These are phyloP conservation scores for Drosophila chauvacae DNA, from an alignment of 1,140 invertebrate species.

Conservation along the genomic window DNA sequence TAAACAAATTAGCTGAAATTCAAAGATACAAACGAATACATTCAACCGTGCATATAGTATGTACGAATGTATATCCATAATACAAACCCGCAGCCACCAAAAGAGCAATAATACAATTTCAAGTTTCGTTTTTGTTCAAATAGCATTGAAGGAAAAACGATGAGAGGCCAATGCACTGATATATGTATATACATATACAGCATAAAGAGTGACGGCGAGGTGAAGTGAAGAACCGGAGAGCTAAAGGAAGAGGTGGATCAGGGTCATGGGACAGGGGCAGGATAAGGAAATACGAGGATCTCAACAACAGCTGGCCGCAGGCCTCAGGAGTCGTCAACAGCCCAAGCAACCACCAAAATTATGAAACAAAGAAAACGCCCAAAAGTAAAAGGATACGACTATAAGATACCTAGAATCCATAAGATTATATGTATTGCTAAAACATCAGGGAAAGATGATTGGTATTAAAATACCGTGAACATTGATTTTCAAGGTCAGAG, in stretches of 20 bases:
- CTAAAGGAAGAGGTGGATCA: slow-evolving; percentile 5
- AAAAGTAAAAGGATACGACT: slow-evolving; percentile 7
- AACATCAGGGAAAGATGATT: background rate
- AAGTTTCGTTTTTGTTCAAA: slow-evolving; percentile 76
- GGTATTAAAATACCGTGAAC: too few species aligned
- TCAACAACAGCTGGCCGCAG: slow-evolving; percentile 70
- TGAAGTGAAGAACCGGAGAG: slow-evolving; percentile 39
- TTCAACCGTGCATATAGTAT: slow-evolving; percentile 32
- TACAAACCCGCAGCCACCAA: slow-evolving; percentile 30
- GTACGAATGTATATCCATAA: slow-evolving; percentile 9
- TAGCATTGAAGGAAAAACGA: slow-evolving; percentile 72
- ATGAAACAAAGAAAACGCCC: slow-evolving; percentile 13
- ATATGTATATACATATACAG: background rate
- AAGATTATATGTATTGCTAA: background rate
- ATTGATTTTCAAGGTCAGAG: background rate
- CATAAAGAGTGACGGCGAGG: slow-evolving; percentile 11
- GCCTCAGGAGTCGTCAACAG: slow-evolving; percentile 58
- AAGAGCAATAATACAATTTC: slow-evolving; percentile 64
- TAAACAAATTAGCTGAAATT: slow-evolving; percentile 70
- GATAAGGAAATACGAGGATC: slow-evolving; percentile 37
- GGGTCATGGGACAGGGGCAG: slow-evolving; percentile 16
- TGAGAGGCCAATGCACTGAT: slow-evolving; percentile 77
- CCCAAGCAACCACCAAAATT: slow-evolving; percentile 58
- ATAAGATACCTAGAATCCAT: slow-evolving; percentile 6
- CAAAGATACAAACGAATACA: slow-evolving; percentile 28